phyloP scores from a whole-genome alignment of 1,140 invertebrate genomes.

The Phymorhynchus buccinoides region DNA sequence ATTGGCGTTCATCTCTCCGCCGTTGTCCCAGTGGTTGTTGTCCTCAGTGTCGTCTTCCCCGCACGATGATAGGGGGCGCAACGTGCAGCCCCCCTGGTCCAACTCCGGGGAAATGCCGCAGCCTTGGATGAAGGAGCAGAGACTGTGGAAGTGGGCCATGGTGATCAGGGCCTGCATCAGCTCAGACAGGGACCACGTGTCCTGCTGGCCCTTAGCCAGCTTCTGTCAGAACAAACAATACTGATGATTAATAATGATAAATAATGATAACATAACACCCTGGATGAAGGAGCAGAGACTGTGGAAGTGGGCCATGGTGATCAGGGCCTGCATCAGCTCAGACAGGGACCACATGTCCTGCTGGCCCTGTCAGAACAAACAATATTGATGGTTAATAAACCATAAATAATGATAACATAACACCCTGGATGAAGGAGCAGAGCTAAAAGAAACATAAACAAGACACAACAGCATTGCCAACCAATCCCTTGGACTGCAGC shows the following conservation, averaged over 20 bases:
- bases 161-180: conserved; percentile 89
- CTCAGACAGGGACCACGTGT: conserved; percentile 89
- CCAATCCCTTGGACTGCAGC: too few species aligned
- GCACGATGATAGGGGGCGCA: conserved; percentile 45
- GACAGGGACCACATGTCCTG: conserved; percentile 87
- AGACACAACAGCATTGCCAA: too few species aligned
- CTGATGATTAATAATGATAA: neutral
- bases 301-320: conserved; percentile 89
- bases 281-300: conserved; percentile 88
- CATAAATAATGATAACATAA: neutral
- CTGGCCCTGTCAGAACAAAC: too few species aligned
- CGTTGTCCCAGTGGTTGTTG: conserved; percentile 35
- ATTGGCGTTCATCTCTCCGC: conserved; percentile 28
- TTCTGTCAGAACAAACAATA: conserved; percentile 53
- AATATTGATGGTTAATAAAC: neutral
- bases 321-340: conserved; percentile 89
- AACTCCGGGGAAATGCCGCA: conserved; percentile 86
- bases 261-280: conserved; percentile 75
- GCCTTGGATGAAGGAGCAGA: conserved; percentile 89
- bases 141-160: conserved; percentile 88
- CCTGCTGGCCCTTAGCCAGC: conserved; percentile 58
- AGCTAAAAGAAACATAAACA: too few species aligned
- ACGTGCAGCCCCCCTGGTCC: conserved; percentile 59
- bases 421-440: too few species aligned
- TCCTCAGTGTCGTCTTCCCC: conserved; percentile 44